phyloP scores from a whole-genome alignment of 2,113 vertebrate species.

The Peromyscus polionotus region DNA sequence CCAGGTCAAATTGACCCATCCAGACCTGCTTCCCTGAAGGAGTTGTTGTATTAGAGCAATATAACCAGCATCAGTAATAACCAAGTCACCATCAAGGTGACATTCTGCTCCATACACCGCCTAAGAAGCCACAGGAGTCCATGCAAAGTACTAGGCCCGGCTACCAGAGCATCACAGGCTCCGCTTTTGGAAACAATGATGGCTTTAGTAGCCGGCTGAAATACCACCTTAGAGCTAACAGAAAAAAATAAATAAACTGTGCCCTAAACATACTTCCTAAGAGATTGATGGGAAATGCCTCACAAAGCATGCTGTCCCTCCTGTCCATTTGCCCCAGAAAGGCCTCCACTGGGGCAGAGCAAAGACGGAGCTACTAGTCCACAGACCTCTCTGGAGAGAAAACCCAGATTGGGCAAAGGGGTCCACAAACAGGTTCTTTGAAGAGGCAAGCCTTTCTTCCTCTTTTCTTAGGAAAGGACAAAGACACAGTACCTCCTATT shows the following conservation, averaged over 20 bases:
- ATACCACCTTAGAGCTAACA: not conserved
- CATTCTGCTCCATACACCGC: not conserved
- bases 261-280: not conserved
- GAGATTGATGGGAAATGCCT: not conserved
- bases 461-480: not conserved
- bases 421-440: not conserved
- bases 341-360: not conserved
- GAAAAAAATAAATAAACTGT: not conserved
- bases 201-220: conserved; percentile 5
- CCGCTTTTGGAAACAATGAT: conserved; percentile 43
- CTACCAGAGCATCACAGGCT: not conserved
- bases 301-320: not conserved
- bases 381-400: not conserved
- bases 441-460: not conserved
- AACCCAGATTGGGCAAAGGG: not conserved
- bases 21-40: not conserved
- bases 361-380: fast-evolving
- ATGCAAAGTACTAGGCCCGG: not conserved
- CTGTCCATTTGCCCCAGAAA: not conserved
- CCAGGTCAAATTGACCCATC: not conserved
- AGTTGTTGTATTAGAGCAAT: not conserved
- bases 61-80: not conserved
- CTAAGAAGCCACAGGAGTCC: not conserved
- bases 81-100: conserved; percentile 52
- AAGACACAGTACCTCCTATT: not conserved